Percentiles rank a stretch among this genome's conserved stretches.
These are phyloP conservation scores for Drosophila paulistorum DNA, from an alignment of 1,140 invertebrate species.

Conservation along the genomic window DNA sequence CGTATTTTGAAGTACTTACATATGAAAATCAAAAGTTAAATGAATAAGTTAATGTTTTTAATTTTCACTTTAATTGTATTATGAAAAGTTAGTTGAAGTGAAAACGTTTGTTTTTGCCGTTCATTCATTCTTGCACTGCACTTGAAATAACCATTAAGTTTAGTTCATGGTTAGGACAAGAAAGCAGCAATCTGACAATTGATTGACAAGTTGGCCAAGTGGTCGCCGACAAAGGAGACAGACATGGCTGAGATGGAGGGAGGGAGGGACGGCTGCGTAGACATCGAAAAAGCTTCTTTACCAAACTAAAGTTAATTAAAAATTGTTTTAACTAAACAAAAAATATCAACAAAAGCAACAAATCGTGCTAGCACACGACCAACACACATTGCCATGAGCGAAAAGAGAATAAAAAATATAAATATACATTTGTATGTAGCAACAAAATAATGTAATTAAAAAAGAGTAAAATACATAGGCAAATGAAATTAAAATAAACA, in stretches of 20 bases:
- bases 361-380: constrained; percentile 18
- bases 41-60: no score
- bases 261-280: constrained; percentile 12
- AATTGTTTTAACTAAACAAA: constrained; percentile 34
- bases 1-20: no score
- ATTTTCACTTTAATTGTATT: constrained; percentile 1
- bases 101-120: background rate
- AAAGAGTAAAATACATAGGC: constrained; percentile 50
- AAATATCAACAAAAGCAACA: background rate
- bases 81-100: background rate
- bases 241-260: background rate
- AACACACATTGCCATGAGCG: constrained; percentile 1
- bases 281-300: constrained; percentile 45
- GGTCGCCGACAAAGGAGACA: background rate
- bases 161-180: constrained; percentile 62
- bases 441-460: background rate
- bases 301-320: constrained; percentile 76
- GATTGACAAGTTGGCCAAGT: constrained; percentile 74
- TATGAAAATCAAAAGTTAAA: no score
- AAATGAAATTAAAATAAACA: constrained; percentile 74
- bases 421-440: background rate
- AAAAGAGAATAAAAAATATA: constrained; percentile 18
- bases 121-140: constrained; percentile 1
- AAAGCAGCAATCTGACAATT: constrained; percentile 61
- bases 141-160: constrained; percentile 32